Base-by-base conservation (phyloP, 2,797 vertebrate genomes). In the Adelosebastes latens region DNA sequence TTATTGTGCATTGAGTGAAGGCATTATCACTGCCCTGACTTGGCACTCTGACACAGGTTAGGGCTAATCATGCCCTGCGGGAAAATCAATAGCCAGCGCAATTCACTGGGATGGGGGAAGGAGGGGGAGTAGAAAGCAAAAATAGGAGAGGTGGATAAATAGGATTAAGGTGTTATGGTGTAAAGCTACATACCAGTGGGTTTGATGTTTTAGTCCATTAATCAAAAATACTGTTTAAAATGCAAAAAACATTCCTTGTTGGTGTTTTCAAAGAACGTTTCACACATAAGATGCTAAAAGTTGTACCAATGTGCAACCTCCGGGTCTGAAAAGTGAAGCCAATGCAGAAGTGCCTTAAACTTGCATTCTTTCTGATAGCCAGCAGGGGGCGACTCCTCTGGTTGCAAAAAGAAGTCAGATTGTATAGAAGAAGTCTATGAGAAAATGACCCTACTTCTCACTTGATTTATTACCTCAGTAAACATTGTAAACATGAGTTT, bases 1-100 rank as follows among this genome's bases (percentile, higher is more conserved):
- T 93, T 94, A 89, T 93, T 93, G 89, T 88, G 89, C 88, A 93
- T 93, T 93, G 91, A 94, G 91, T 89, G 91, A 89, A 90, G 89
- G 92, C 87, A 89, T 93, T 94, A 94, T 93, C 89, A 85, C 83
- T 77, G 90, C 65, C 90, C 89, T 82, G 90, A 92, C 87, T 91
- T 73, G 76, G 83, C 71, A 74, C 86, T 87, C 90, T 91, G 92
- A 93, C 93, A 93, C 91, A 83, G 89, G 93, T 93, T 87, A 86
- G 84, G 87, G 89, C 90, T 94, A 93, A 94, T 94, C 92, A 93
- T 92, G 84, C 88, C 91, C 87, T 81, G 84, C 25, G 82, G 89
- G 89, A 85, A 89, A 89, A 93, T 94, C 93, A 89, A 93, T 94
- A 93, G 78, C 78, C 79, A 20, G 73, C 56, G 34, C 87, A 83